Evolutionary conservation across 2,888 invertebrate genomes (phyloP), one percentile per base, ranked within the genome.

Genomic region (Pelosia muscerda): DNA sequence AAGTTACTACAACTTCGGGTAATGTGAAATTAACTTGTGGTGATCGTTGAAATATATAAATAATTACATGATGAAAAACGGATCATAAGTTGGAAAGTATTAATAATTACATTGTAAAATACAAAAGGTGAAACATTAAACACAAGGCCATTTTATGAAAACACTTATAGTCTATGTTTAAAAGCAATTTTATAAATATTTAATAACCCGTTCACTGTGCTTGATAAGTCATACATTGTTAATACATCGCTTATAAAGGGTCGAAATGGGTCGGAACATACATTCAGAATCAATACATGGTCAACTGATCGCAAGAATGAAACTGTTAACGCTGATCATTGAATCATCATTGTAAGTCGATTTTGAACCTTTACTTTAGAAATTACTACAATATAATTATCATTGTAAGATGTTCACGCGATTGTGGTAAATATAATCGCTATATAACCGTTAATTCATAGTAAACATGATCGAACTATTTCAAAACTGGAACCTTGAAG

Each of bases 171-270:
- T 9, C 22, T 10, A 60, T 38, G 25, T 25, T 60, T 38, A 60
- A 42, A 38, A 60, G 60, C 38, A 42, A 59, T 10, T 42, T 23
- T 60, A 60, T 23, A 42, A 60, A 72, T 78, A 74, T 72, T 75
- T 72, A 69, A 68, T 69, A 72, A 56, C 9, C 19, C 15, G 4
- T 56, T 26, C 19, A 28, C 19, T 26, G 19, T 56, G 26, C 26
- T 56, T 56, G 56, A 56, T n/a, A 26, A 56, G 26, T 56, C 56
- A 56, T 56, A 26, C 8, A 56, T 56, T 26, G 25, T 56, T 56
- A 56, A 26, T 28, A 28, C 26, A 56, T 6, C 9, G 15, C 26
- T 56, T 28, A 11, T 28, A 56, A 56, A 28, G 19, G 25, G 26
- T 28, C 26, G 19, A 19, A 26, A 26, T 56, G 19, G 19, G 19